Evolutionary conservation across 2,888 invertebrate genomes (phyloP).

Genomic region (Drosophila algonquin): DNA sequence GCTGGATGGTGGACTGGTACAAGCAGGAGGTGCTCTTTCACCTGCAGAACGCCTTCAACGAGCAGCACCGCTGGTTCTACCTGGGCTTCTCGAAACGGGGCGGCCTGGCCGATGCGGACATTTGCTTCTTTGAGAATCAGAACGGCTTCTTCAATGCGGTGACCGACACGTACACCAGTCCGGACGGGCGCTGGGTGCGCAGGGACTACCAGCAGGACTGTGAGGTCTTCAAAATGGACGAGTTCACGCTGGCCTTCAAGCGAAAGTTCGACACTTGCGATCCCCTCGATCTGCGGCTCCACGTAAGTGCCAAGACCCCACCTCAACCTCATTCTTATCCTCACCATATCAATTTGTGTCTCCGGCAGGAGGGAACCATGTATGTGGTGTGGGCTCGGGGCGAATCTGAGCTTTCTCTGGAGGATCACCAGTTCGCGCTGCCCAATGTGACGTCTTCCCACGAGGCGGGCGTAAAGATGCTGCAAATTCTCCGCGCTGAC

Average conservation of each 20-base stretch:
- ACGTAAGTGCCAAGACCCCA: slow-evolving; percentile 71
- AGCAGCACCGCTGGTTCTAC: slow-evolving; percentile 89
- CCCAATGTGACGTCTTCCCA: slow-evolving; percentile 83
- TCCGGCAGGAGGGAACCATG: slow-evolving; percentile 92
- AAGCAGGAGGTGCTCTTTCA: slow-evolving; percentile 84
- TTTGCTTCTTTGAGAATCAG: slow-evolving; percentile 90
- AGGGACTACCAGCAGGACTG: slow-evolving; percentile 91
- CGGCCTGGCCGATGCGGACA: slow-evolving; percentile 89
- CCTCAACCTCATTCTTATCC: neutral
- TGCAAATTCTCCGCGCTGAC: slow-evolving; percentile 86
- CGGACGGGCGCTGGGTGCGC: slow-evolving; percentile 87
- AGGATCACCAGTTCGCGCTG: slow-evolving; percentile 82
- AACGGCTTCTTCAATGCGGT: slow-evolving; percentile 84
- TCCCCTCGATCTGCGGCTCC: slow-evolving; percentile 85
- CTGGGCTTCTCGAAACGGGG: slow-evolving; percentile 94
- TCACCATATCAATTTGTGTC: too few species aligned
- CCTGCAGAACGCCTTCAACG: slow-evolving; percentile 83
- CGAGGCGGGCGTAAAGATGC: slow-evolving; percentile 90
- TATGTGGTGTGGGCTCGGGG: slow-evolving; percentile 94
- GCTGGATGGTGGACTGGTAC: slow-evolving; percentile 84
- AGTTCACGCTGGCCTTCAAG: slow-evolving; percentile 89
- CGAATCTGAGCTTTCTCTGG: slow-evolving; percentile 86
- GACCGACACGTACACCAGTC: slow-evolving; percentile 90
- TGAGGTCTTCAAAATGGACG: slow-evolving; percentile 85
- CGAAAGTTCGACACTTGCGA: slow-evolving; percentile 95